These are phyloP conservation scores for Rhinolophus ferrumequinum DNA, from an alignment of 2,113 vertebrate genomes.

Conservation along the genomic window DNA sequence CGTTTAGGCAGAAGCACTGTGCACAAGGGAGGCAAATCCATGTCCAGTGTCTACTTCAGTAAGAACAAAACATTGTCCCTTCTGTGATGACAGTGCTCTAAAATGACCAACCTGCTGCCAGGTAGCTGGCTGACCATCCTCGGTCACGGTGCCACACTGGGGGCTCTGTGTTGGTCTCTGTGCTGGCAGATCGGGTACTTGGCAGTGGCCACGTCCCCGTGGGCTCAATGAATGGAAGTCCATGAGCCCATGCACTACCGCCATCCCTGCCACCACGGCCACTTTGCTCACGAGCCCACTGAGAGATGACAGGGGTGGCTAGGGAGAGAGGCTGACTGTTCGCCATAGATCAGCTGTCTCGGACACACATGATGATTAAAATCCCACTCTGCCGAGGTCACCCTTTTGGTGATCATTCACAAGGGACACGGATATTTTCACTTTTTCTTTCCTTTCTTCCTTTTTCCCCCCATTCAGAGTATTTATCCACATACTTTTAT, in stretches of 20 bases:
- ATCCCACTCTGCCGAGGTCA: background rate
- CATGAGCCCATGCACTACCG: background rate
- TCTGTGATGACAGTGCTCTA: background rate
- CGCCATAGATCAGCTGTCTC: background rate
- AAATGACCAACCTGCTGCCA: background rate
- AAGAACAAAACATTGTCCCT: background rate
- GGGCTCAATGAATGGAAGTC: background rate
- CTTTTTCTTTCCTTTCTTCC: background rate
- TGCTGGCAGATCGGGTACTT: background rate
- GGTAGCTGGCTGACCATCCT: background rate
- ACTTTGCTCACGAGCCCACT: background rate
- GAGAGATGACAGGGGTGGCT: no score
- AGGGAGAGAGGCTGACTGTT: background rate
- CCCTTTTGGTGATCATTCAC: background rate
- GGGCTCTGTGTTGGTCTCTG: background rate
- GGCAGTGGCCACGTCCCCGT: background rate
- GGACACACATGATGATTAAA: background rate
- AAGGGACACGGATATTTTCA: background rate
- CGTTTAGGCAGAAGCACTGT: background rate
- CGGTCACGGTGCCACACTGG: rapidly evolving
- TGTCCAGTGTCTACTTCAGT: background rate
- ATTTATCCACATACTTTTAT: background rate
- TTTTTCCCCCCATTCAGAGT: background rate
- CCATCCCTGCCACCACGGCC: no score
- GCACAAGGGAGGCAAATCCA: background rate